phyloP scores from a whole-genome alignment of 1,140 invertebrate species.

The Trichonephila clavata region DNA sequence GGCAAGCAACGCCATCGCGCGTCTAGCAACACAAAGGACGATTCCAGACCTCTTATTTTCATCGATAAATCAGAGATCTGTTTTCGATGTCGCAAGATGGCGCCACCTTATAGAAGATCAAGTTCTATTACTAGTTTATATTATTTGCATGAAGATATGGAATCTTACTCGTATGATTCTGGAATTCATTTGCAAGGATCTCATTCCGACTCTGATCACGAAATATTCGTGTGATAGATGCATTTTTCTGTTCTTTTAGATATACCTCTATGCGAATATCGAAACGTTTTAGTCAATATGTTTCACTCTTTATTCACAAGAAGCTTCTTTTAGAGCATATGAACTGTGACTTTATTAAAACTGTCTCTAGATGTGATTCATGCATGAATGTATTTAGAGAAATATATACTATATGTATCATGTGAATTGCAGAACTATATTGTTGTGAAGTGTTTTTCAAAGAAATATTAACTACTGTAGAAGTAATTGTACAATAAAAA shows the following conservation, averaged over 20 bases:
- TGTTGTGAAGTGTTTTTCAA: not conserved
- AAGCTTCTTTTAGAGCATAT: not conserved
- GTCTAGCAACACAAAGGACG: not conserved
- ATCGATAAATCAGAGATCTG: conserved; percentile 73
- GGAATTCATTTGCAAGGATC: conserved; percentile 75
- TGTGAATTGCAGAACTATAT: not conserved
- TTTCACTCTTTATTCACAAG: not conserved
- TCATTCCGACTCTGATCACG: conserved; percentile 77
- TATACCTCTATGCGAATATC: conserved; percentile 5
- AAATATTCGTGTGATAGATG: conserved; percentile 74
- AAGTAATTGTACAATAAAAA: conserved; percentile 27
- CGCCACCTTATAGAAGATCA: conserved; percentile 66
- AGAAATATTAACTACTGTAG: not conserved
- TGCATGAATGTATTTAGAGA: not conserved
- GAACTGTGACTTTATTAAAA: not conserved
- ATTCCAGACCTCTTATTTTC: conserved; percentile 58
- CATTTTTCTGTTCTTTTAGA: not conserved
- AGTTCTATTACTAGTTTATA: conserved; percentile 69
- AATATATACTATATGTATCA: not conserved
- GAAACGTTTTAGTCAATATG: not conserved
- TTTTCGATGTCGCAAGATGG: conserved; percentile 74
- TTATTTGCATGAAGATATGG: conserved; percentile 73
- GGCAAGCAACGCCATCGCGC: not conserved
- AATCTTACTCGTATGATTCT: conserved; percentile 72
- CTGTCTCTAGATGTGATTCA: not conserved